These are phyloP conservation scores for Drosophila melanocephala DNA, from an alignment of 2,888 invertebrate species.

Conservation along the genomic window DNA sequence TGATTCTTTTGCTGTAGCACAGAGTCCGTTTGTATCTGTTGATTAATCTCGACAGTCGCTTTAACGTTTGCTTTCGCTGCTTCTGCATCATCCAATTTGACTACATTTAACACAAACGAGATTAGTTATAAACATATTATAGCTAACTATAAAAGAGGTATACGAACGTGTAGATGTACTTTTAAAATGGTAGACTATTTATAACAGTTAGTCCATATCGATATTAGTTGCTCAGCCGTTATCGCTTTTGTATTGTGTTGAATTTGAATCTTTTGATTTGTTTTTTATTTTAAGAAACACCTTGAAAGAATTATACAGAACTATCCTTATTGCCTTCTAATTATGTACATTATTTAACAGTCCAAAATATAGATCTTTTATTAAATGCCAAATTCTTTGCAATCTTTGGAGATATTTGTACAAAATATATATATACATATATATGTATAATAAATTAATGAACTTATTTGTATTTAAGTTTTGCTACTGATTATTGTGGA, in stretches of 20 bases:
- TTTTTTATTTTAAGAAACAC: not conserved
- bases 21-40: conserved; percentile 32
- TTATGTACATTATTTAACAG: not conserved
- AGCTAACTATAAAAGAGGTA: not conserved
- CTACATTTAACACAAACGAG: conserved; percentile 1
- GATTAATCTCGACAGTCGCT: conserved; percentile 32
- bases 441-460: not conserved
- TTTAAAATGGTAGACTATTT: not conserved
- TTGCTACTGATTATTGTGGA: not conserved
- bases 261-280: not conserved
- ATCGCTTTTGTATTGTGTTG: not conserved
- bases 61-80: conserved; percentile 28
- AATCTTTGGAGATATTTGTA: not conserved
- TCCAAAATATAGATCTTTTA: not conserved
- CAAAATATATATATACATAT: not conserved
- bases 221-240: not conserved
- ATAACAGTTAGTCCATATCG: not conserved
- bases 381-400: not conserved
- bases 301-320: not conserved
- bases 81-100: conserved; percentile 54
- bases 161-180: not conserved
- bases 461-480: not conserved
- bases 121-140: not conserved
- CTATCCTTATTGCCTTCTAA: not conserved
- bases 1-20: conserved; percentile 20